Evolutionary conservation across 2,888 invertebrate species (phyloP).

Genomic region (Muscina levida): DNA sequence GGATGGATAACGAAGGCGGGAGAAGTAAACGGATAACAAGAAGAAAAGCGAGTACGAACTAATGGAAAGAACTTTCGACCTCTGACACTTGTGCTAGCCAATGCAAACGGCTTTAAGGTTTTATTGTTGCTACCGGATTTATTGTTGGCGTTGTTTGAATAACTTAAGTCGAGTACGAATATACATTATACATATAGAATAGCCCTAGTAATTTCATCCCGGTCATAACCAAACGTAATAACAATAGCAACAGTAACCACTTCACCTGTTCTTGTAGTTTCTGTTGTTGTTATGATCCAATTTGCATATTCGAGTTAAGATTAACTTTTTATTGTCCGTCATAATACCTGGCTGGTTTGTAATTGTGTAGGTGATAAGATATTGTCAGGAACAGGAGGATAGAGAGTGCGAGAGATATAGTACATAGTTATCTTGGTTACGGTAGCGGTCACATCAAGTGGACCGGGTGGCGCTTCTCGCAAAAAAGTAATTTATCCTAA

Average conservation of each 20-base stretch:
- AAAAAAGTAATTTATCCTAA: too few species aligned
- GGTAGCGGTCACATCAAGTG: too few species aligned
- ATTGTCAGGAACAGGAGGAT: too few species aligned
- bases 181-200: not conserved
- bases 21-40: constrained; percentile 1
- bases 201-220: not conserved
- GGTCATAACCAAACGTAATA: not conserved
- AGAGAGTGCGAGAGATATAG: too few species aligned
- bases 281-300: not conserved
- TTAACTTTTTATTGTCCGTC: constrained; percentile 12
- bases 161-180: constrained; percentile 43
- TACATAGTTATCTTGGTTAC: too few species aligned
- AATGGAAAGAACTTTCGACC: constrained; percentile 49
- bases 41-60: too few species aligned
- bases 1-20: constrained; percentile 10
- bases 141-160: constrained; percentile 24
- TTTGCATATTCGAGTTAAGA: constrained; percentile 25
- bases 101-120: constrained; percentile 14
- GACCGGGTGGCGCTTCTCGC: too few species aligned
- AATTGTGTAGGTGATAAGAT: too few species aligned
- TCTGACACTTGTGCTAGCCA: constrained; percentile 48
- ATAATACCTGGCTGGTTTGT: too few species aligned
- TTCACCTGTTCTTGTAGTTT: not conserved
- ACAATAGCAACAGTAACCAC: not conserved
- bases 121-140: not conserved